Percentiles rank a stretch among this genome's conserved stretches.
Evolutionary conservation across 2,888 invertebrate species (phyloP).

Genomic region (Zonitis immaculata): DNA sequence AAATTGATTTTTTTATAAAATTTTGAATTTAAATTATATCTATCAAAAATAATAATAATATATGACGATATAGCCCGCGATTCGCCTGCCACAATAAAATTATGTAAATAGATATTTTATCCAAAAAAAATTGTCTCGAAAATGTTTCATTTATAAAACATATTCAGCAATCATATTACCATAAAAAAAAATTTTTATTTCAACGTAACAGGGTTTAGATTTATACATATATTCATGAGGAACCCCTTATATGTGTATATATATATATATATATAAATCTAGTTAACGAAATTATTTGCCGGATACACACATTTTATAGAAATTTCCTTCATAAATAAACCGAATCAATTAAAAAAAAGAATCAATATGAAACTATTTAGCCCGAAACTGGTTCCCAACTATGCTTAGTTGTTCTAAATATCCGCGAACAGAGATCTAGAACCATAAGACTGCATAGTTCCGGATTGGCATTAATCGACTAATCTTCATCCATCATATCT

Average conservation of each 20-base stretch:
- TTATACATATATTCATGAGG: conserved; percentile 36
- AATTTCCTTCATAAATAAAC: conserved; percentile 4
- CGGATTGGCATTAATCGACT: too few species aligned
- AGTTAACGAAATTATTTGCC: conserved; percentile 27
- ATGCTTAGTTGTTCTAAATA: too few species aligned
- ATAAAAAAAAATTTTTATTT: conserved; percentile 40
- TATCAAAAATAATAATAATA: conserved; percentile 23
- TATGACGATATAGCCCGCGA: too few species aligned
- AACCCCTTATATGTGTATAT: conserved; percentile 22
- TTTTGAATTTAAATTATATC: conserved; percentile 26
- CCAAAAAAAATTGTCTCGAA: conserved; percentile 37
- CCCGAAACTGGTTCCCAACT: too few species aligned
- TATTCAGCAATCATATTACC: conserved; percentile 40
- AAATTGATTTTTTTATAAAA: too few species aligned
- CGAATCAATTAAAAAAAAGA: too few species aligned
- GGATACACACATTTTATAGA: conserved; percentile 6
- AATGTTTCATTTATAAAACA: conserved; percentile 44
- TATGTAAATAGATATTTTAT: conserved; percentile 43
- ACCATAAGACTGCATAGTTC: too few species aligned
- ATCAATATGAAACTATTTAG: too few species aligned
- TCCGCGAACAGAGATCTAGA: too few species aligned
- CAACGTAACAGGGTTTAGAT: conserved; percentile 33
- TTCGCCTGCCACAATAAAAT: conserved; percentile 39
- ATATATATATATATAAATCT: too few species aligned
- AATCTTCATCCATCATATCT: too few species aligned